These are phyloP conservation scores for Sylvicola fuscatus DNA, from an alignment of 2,888 invertebrate genomes.

Conservation along the genomic window DNA sequence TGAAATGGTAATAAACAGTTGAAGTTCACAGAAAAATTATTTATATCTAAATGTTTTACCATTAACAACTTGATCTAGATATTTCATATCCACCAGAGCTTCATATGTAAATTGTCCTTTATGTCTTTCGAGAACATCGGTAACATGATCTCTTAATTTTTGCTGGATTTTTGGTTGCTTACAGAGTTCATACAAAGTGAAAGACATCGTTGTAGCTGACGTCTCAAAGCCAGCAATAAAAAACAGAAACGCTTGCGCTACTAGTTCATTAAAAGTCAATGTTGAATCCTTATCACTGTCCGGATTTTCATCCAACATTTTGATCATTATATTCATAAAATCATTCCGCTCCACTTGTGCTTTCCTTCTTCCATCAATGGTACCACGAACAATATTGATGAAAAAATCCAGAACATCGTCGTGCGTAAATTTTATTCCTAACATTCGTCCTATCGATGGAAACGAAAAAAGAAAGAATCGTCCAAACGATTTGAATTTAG, in stretches of 20 bases:
- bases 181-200: conserved; percentile 31
- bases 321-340: conserved; percentile 27
- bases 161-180: conserved; percentile 30
- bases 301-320: no score
- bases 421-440: conserved; percentile 4
- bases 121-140: conserved; percentile 22
- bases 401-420: conserved; percentile 16
- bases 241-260: conserved; percentile 34
- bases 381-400: conserved; percentile 19
- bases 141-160: conserved; percentile 28
- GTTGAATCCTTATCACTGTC: not conserved
- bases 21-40: not conserved
- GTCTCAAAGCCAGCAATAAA: conserved; percentile 43
- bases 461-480: not conserved
- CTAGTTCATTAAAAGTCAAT: conserved; percentile 28
- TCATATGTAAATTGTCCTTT: conserved; percentile 30
- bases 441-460: not conserved
- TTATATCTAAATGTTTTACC: no score
- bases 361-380: conserved; percentile 20
- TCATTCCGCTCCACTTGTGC: conserved; percentile 23
- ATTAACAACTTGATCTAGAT: conserved; percentile 34
- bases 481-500: not conserved
- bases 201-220: conserved; percentile 33
- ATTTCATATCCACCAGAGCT: conserved; percentile 31
- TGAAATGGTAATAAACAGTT: conserved; percentile 10